These are phyloP conservation scores for Aplochiton taeniatus DNA, from an alignment of 2,797 vertebrate genomes.

Conservation along the genomic window DNA sequence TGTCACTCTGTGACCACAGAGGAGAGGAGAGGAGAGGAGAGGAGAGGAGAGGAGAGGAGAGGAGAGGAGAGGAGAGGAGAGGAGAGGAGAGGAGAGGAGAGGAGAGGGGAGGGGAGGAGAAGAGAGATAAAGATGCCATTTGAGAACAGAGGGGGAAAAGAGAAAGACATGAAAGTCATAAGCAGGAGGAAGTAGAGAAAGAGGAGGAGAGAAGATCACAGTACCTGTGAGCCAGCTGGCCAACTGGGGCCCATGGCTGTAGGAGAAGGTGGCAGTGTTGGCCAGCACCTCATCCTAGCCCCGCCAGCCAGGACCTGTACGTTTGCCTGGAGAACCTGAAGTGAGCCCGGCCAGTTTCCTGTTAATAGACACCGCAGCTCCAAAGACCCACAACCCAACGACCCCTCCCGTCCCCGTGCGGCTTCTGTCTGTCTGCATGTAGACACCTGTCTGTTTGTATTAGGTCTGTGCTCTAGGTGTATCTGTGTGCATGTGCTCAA, in stretches of 20 bases:
- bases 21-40: too few relatives aligned
- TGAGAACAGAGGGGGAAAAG: background rate
- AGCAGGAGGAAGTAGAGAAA: background rate
- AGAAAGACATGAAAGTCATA: background rate
- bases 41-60: too few relatives aligned
- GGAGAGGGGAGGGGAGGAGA: too few relatives aligned
- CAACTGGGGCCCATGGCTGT: background rate
- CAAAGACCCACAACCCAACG: background rate
- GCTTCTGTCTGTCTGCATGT: too few relatives aligned
- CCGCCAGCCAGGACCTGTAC: background rate
- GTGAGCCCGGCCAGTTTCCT: background rate
- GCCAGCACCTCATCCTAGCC: too few relatives aligned
- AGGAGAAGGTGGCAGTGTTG: background rate
- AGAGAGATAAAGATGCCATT: too few relatives aligned
- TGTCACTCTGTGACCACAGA: too few relatives aligned
- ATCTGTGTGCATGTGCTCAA: too few relatives aligned
- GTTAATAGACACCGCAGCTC: slow-evolving; percentile 2
- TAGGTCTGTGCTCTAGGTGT: too few relatives aligned
- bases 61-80: too few relatives aligned
- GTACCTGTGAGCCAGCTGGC: slow-evolving; percentile 14
- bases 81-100: too few relatives aligned
- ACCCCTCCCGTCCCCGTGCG: background rate
- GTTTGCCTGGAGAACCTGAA: background rate
- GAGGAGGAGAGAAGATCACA: background rate
- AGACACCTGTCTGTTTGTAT: too few relatives aligned